Base-by-base conservation (phyloP, 1,140 invertebrate species). In the Drosophila sechellia region DNA sequence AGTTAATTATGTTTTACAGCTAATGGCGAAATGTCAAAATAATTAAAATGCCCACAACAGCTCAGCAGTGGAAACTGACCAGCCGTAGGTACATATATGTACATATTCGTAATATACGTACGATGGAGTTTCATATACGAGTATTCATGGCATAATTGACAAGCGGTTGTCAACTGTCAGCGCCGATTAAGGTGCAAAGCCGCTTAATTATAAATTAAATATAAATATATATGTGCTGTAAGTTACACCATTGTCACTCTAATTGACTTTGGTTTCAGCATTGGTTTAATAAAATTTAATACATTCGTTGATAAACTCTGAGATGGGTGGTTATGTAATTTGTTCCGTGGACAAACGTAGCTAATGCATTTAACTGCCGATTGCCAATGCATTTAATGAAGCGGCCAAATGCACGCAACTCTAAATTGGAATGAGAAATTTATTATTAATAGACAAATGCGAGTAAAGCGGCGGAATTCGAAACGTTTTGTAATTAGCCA, bases 11-110 rank as follows among this genome's bases (percentile, higher is more conserved):
- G 79, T 89, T 87, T 79, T 50, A 80, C 79, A 89, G 84, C 84
- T 84, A 87, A 89, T 84, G 84, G 84, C 76, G 65, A 87, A 84
- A 89, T 89, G 84, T 87, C 84, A 87, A 89, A 87, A 84, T 89
- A 87, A 87, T 89, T 87, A 89, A 87, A 87, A 84, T 68, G 53
- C 43, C 66, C 56, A 25, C 61, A 60, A 55, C 79, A 69, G 37
- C 42, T 57, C 52, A 40, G 60, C 60, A 58, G 66, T 43, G 54
- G 69, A 58, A 50, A 48, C 50, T 68, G 34, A 60, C 10, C 49
- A 20, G 11, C 58, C 27, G 45, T 58, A 42, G 70, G 52, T 45
- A 42, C 4, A 8, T n/a, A 8, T 42, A 8, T 22, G 31, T 10
- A 31, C 31, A 31, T 31, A 31, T 8, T 31, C 27, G 27, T 31